Conservation (phyloP, 1,140 invertebrate species). For the Neodiprion pinetum region DNA sequence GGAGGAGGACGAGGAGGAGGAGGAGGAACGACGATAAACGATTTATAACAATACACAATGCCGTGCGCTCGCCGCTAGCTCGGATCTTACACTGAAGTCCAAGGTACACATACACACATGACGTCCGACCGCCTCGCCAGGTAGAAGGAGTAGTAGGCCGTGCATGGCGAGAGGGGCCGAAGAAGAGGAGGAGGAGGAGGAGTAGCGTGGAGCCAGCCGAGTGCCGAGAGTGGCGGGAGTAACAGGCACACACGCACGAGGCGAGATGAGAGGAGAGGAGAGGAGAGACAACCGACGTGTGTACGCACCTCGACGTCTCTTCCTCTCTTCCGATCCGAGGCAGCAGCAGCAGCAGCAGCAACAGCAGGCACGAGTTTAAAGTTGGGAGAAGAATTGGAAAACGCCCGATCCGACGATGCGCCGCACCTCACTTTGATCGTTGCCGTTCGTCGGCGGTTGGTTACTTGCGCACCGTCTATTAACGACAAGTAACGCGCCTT, state of each 20-base stretch:
- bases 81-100: constrained; percentile 62
- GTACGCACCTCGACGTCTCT: constrained; percentile 39
- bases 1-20: neutral
- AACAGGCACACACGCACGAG: constrained; percentile 19
- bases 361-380: too few relatives aligned
- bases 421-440: constrained; percentile 38
- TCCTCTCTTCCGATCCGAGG: neutral
- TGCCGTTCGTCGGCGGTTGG: neutral
- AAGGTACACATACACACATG: constrained; percentile 59
- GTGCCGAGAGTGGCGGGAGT: neutral
- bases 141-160: constrained; percentile 37
- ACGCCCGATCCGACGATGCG: neutral
- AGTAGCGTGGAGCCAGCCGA: constrained; percentile 12
- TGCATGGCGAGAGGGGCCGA: constrained; percentile 28
- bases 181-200: constrained; percentile 10
- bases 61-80: constrained; percentile 62
- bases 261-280: constrained; percentile 25
- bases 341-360: neutral
- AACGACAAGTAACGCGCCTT: constrained; percentile 33
- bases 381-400: too few relatives aligned
- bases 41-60: constrained; percentile 60
- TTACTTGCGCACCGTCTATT: constrained; percentile 23
- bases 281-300: constrained; percentile 29
- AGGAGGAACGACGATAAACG: neutral
- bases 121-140: constrained; percentile 42